A percentile compares a stretch with the other conserved stretches of the same genome.
Evolutionary conservation across 1,140 invertebrate species (phyloP).

Genomic region (Pogonomyrmex barbatus): DNA sequence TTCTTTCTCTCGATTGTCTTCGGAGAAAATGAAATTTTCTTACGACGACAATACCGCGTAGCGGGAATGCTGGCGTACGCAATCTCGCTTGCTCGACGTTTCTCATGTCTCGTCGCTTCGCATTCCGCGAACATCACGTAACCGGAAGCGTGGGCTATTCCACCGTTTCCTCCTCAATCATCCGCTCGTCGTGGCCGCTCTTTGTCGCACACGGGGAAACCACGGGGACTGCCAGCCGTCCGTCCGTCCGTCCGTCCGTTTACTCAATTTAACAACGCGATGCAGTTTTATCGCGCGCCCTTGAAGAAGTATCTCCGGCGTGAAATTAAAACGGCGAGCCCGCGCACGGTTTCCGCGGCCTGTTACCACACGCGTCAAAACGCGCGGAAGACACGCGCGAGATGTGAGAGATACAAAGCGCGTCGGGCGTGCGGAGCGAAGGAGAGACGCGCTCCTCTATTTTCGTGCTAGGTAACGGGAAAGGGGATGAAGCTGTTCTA

Average conservation of each 20-base stretch:
- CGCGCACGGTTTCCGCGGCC: background rate
- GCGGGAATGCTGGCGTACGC: conserved; percentile 10
- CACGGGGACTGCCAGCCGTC: no score
- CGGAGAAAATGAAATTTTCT: conserved; percentile 40
- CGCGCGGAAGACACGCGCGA: background rate
- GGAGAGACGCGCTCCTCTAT: background rate
- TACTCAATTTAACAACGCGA: conserved; percentile 15
- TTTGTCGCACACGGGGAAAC: background rate
- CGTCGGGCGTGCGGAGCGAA: background rate
- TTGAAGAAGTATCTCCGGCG: background rate
- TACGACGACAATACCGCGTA: background rate
- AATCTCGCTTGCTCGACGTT: background rate
- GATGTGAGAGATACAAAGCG: conserved; percentile 5
- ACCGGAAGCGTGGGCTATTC: conserved; percentile 52
- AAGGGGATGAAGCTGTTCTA: conserved; percentile 13
- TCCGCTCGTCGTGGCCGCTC: background rate
- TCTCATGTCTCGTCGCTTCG: conserved; percentile 13
- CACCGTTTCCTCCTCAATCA: conserved; percentile 57
- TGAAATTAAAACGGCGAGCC: conserved; percentile 29
- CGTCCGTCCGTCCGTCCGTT: background rate
- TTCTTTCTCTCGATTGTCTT: background rate
- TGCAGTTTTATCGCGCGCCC: conserved; percentile 14
- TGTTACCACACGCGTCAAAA: background rate
- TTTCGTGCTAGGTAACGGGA: conserved; percentile 25
- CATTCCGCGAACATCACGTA: conserved; percentile 47